phyloP scores from a whole-genome alignment of 2,888 invertebrate species.

The Cephus rjabovi region DNA sequence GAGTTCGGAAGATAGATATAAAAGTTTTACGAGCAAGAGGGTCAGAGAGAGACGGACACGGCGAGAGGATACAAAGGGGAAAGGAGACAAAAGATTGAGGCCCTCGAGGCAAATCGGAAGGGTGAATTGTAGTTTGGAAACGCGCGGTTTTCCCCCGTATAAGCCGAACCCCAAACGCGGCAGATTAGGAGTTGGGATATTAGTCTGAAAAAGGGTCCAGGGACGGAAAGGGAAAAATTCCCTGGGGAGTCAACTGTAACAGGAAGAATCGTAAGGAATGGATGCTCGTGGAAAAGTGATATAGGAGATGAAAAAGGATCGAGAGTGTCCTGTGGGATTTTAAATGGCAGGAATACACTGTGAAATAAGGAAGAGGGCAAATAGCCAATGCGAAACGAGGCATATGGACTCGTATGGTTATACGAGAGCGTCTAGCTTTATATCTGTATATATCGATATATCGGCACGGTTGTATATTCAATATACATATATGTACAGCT shows the following conservation, averaged over 20 bases:
- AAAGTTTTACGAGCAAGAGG: conserved; percentile 19
- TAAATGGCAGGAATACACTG: not conserved
- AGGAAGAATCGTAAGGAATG: not conserved
- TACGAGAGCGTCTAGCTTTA: not conserved
- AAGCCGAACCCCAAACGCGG: not conserved
- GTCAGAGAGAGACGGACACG: not conserved
- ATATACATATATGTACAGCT: not conserved
- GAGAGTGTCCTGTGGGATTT: not conserved
- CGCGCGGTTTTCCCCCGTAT: not conserved
- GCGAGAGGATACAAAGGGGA: not conserved
- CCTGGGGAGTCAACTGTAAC: not conserved
- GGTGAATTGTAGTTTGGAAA: not conserved
- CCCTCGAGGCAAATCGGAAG: not conserved
- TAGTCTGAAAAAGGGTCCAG: not conserved
- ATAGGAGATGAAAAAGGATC: not conserved
- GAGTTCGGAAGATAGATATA: conserved; percentile 20
- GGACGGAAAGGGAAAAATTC: not conserved
- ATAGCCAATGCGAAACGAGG: not conserved
- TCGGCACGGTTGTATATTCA: not conserved
- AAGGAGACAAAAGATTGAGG: not conserved
- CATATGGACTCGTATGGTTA: not conserved
- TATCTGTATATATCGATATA: not conserved
- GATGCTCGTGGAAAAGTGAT: not conserved
- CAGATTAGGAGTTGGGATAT: not conserved
- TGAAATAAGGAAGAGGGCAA: not conserved